phyloP scores from a whole-genome alignment of 2,888 invertebrate species.

The Sminthurides aquaticus region DNA sequence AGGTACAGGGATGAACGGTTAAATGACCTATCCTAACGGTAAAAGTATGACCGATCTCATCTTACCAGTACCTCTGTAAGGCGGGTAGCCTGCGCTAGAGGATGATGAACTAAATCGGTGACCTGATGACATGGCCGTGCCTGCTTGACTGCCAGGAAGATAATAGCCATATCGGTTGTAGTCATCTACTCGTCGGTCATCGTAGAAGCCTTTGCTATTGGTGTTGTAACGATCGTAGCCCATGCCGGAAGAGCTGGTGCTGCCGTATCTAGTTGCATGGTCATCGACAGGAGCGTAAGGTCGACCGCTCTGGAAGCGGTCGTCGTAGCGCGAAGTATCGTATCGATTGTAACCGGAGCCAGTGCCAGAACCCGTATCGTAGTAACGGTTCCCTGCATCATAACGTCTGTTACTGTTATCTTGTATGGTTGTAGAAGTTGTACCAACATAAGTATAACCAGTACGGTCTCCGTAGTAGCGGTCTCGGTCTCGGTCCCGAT shows the following conservation, averaged over 20 bases:
- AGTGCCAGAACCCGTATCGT: not conserved
- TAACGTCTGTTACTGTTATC: slow-evolving; percentile 1
- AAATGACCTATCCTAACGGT: too few relatives aligned
- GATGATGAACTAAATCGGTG: not conserved
- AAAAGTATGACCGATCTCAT: too few relatives aligned
- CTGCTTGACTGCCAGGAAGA: not conserved
- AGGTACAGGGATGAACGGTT: too few relatives aligned
- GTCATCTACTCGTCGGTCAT: slow-evolving; percentile 19
- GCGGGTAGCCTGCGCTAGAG: not conserved
- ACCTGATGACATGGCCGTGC: not conserved
- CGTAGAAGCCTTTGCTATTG: slow-evolving; percentile 16
- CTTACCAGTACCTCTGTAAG: not conserved
- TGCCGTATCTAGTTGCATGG: slow-evolving; percentile 7
- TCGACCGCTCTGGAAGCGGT: slow-evolving; percentile 3
- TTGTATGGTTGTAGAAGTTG: not conserved
- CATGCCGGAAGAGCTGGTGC: not conserved
- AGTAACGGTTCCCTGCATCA: slow-evolving; percentile 9
- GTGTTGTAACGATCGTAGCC: not conserved
- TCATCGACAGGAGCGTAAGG: slow-evolving; percentile 5
- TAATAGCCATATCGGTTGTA: slow-evolving; percentile 21
- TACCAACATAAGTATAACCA: slow-evolving; percentile 5
- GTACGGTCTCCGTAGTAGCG: slow-evolving; percentile 18
- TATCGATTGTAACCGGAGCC: not conserved
- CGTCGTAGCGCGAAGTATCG: not conserved
- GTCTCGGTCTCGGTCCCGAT: slow-evolving; percentile 19